phyloP scores from a whole-genome alignment of 2,797 vertebrate genomes.

The Eulemur rubriventer region DNA sequence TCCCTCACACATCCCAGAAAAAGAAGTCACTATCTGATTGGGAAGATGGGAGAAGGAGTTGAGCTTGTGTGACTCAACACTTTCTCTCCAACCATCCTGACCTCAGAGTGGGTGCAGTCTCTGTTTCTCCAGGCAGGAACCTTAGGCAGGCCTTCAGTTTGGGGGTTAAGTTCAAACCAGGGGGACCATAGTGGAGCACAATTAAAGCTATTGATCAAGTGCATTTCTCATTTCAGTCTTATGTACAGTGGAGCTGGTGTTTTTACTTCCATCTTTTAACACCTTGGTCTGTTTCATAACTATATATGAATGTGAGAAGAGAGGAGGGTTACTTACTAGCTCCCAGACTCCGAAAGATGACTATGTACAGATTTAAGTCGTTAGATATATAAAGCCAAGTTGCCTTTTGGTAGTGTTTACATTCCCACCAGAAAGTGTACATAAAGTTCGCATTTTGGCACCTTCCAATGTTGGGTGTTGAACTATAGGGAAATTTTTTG shows the following conservation, averaged over 20 bases:
- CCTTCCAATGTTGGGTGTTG: background rate
- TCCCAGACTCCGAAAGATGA: background rate
- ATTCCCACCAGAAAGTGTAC: background rate
- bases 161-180: background rate
- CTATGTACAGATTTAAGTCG: background rate
- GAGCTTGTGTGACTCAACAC: background rate
- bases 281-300: background rate
- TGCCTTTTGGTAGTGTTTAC: background rate
- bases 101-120: background rate
- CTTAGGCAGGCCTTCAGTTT: background rate
- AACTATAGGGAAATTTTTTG: background rate
- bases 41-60: background rate
- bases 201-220: background rate
- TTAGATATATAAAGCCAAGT: background rate
- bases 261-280: background rate
- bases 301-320: background rate
- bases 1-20: background rate
- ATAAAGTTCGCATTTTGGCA: background rate
- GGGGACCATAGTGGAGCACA: background rate
- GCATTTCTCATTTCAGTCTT: background rate
- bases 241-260: background rate
- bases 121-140: background rate
- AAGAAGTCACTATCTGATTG: background rate
- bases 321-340: background rate
- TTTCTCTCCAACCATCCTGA: background rate